Conservation (phyloP, 2,113 vertebrate species). For the Saiga tatarica region DNA sequence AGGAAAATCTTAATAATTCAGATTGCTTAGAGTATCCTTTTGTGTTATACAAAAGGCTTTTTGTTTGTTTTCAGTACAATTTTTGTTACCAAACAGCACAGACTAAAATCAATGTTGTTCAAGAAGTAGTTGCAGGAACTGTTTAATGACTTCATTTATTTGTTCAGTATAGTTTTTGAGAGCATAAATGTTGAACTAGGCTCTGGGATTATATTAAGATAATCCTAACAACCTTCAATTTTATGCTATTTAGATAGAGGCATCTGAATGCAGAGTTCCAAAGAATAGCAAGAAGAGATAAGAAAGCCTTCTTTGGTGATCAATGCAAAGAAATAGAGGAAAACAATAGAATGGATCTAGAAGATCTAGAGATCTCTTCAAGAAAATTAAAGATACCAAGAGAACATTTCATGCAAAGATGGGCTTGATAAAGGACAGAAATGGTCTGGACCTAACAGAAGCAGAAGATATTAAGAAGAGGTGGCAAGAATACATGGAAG, state of each 20-base stretch:
- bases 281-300: too few relatives aligned
- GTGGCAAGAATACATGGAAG: too few relatives aligned
- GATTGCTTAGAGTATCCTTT: not conserved
- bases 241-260: not conserved
- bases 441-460: too few relatives aligned
- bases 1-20: not conserved
- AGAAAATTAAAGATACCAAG: too few relatives aligned
- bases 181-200: not conserved
- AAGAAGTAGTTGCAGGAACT: not conserved
- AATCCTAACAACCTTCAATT: not conserved
- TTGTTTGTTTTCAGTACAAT: not conserved
- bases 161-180: not conserved
- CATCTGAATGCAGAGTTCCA: too few relatives aligned
- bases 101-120: not conserved
- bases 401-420: too few relatives aligned
- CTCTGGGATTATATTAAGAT: not conserved
- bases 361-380: too few relatives aligned
- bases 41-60: not conserved
- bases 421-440: too few relatives aligned
- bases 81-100: not conserved
- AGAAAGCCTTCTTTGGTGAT: too few relatives aligned
- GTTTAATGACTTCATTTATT: not conserved
- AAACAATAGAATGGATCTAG: too few relatives aligned
- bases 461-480: too few relatives aligned
- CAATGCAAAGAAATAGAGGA: too few relatives aligned